Evolutionary conservation across 2,888 invertebrate genomes (phyloP), one percentile per base, ranked within the genome.

Genomic region (Tetramorium bicarinatum): DNA sequence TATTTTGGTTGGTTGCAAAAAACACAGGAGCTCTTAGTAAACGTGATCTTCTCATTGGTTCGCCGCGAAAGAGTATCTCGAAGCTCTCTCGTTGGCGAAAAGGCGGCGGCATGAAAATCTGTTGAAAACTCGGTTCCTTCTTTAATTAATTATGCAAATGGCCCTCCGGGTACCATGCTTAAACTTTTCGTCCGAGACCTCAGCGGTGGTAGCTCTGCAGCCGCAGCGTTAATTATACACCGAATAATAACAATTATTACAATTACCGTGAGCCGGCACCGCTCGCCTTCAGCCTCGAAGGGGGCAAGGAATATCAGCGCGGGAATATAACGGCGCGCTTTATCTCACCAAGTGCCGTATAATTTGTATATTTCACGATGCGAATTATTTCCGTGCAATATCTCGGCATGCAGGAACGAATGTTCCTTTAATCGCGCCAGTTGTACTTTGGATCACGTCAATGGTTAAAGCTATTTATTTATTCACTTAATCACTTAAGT

Each of bases 71-170:
- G 82, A 71, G 83, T 82, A 85, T 87, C 86, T 74, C 83, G 84
- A 85, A 82, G 87, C 76, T 84, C 47, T 82, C 85, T 82, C 85
- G 77, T 77, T 75, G 76, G 72, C 82, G 87, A 85, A 87, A 87
- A 87, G 90, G 87, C 85, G 80, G 69, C 82, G 89, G 91, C 89
- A 93, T 88, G 91, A 92, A 93, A 92, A 93, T 92, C 93, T 93
- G 93, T 93, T 93, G 93, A 93, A 92, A 93, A 93, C 92, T 92
- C 92, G 88, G 89, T 91, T 93, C 92, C 91, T 93, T 93, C 93
- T 93, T 93, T 93, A 93, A 93, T 93, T 93, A 93, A 93, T 93
- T 93, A 93, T 93, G 93, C 92, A 93, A 93, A 93, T 93, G 93
- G 93, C 93, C 92, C 88, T 67, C 87, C 90, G 90, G 92, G 92